These are phyloP conservation scores for Vireo altiloquus DNA, from an alignment of 2,113 vertebrate genomes.

Conservation along the genomic window DNA sequence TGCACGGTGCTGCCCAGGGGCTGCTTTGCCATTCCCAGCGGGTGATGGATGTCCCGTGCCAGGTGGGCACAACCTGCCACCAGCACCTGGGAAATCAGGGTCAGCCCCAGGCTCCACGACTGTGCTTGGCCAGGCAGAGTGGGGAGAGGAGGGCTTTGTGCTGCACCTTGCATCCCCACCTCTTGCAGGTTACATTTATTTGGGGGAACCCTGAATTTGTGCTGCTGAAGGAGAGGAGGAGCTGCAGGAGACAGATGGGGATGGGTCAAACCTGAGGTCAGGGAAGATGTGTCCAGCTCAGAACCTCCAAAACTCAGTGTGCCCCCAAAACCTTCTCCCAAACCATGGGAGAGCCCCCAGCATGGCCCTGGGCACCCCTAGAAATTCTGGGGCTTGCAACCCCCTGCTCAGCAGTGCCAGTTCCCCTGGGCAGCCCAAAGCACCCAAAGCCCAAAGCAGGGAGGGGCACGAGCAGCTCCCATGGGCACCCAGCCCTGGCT, in stretches of 20 bases:
- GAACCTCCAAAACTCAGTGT: neutral
- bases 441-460: rapidly evolving
- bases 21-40: rapidly evolving
- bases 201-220: too few species aligned
- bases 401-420: rapidly evolving
- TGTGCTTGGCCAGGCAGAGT: rapidly evolving
- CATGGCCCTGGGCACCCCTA: rapidly evolving
- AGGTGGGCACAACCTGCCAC: neutral
- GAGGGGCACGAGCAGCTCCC: neutral
- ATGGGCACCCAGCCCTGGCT: neutral
- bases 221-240: neutral
- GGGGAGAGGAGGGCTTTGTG: neutral
- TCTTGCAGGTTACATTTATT: rapidly evolving
- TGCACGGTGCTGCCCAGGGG: rapidly evolving
- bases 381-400: neutral
- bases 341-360: neutral
- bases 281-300: neutral
- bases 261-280: rapidly evolving
- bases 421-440: neutral
- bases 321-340: rapidly evolving
- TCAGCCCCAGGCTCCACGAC: rapidly evolving
- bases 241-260: neutral
- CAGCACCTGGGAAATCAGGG: rapidly evolving
- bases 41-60: neutral
- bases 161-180: neutral